Evolutionary conservation across 2,797 vertebrate genomes (phyloP).

Genomic region (Periophthalmus magnuspinnatus): DNA sequence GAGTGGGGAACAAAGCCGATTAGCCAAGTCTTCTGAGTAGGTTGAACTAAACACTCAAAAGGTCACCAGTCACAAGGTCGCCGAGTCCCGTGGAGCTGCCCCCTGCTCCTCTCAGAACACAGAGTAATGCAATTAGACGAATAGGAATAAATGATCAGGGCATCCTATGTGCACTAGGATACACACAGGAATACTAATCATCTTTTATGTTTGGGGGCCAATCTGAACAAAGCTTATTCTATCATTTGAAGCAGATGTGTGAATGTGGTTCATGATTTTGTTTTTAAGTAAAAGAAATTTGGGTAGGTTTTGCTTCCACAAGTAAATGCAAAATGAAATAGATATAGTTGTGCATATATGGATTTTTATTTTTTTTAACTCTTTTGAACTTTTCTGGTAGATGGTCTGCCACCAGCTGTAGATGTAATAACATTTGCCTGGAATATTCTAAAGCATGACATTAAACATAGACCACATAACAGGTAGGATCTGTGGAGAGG

Average conservation of each 20-base stretch:
- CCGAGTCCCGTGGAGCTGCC: slow-evolving; percentile 21
- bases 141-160: slow-evolving; percentile 54
- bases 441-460: too few species aligned
- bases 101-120: slow-evolving; percentile 32
- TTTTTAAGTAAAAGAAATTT: not conserved
- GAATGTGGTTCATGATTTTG: not conserved
- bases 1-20: slow-evolving; percentile 73
- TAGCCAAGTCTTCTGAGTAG: slow-evolving; percentile 59
- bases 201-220: slow-evolving; percentile 29
- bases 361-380: too few species aligned
- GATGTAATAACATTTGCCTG: too few species aligned
- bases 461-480: too few species aligned
- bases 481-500: too few species aligned
- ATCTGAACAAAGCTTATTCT: not conserved
- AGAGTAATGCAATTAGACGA: slow-evolving; percentile 55
- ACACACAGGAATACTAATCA: slow-evolving; percentile 39
- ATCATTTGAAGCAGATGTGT: not conserved
- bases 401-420: too few species aligned
- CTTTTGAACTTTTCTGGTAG: too few species aligned
- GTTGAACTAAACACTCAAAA: slow-evolving; percentile 55
- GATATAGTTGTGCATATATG: too few species aligned
- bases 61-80: slow-evolving; percentile 72
- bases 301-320: not conserved
- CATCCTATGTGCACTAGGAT: slow-evolving; percentile 17
- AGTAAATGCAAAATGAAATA: not conserved